Evolutionary conservation across 1,140 invertebrate species (phyloP), one percentile per base, ranked within the genome.

Genomic region (Drosophila bocki): DNA sequence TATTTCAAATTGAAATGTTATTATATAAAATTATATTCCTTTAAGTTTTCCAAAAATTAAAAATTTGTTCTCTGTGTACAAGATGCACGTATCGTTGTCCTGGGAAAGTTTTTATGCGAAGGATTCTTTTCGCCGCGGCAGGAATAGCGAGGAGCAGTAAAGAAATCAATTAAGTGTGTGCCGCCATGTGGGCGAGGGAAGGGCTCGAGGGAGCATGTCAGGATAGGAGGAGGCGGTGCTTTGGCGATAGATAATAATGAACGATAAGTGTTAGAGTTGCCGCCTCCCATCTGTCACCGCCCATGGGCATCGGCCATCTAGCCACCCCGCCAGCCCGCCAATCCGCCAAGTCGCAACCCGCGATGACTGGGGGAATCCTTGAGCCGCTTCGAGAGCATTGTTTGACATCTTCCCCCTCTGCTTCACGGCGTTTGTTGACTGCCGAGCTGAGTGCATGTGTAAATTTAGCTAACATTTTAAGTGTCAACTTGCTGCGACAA

Each of bases 401-500:
- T 51, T 74, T 81, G 63, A 60, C 70, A 64, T 56, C 69, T 50
- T n/a, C 33, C 48, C 22, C 22, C 13, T 15, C 17, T 29, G 33
- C 32, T 22, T 29, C 60, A 41, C 54, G 48, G 33, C 61, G 45
- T 39, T 71, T 83, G 84, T 79, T 82, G 82, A 81, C 63, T 77
- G 61, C 41, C 45, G 63, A 41, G 60, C 59, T 90, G 74, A 88
- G 84, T 88, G 85, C 84, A 88, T 88, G 84, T 84, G 84, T 90
- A 88, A 88, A 84, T 90, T 88, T 90, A 75, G 84, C 84, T 78
- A 84, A 88, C 85, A 65, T 81, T 87, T 88, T 81, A 90, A 88
- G 84, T 88, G 81, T 82, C 81, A 85, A 83, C 84, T 75, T 72
- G 76, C 80, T 74, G 76, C 87, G 84, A 83, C 76, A 87, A 87